These are phyloP conservation scores for Megalonaias nervosa DNA, from an alignment of 1,140 invertebrate genomes.

Conservation along the genomic window DNA sequence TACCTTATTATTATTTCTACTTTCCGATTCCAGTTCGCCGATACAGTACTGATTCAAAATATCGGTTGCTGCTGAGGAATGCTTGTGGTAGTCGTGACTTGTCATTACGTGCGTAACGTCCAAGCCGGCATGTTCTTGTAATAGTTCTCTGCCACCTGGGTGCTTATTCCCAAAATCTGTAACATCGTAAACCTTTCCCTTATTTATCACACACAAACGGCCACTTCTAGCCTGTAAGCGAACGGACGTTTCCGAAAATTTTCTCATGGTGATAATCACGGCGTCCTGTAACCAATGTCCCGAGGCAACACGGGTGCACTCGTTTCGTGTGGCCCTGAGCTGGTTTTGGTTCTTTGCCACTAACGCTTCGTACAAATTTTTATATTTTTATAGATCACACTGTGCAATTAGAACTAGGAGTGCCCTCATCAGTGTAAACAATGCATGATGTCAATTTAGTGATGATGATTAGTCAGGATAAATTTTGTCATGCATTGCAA, in stretches of 20 bases:
- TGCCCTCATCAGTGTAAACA: too few relatives aligned
- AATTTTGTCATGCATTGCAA: too few relatives aligned
- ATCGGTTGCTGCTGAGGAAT: conserved; percentile 66
- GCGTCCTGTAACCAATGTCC: too few relatives aligned
- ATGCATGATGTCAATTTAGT: too few relatives aligned
- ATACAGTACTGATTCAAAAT: conserved; percentile 69
- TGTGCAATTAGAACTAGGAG: too few relatives aligned
- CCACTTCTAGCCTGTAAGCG: conserved; percentile 29
- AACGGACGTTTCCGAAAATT: conserved; percentile 18
- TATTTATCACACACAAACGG: conserved; percentile 47
- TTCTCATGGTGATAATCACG: conserved; percentile 6
- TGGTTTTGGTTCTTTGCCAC: too few relatives aligned
- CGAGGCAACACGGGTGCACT: too few relatives aligned
- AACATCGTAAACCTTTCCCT: conserved; percentile 67
- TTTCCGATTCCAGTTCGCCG: conserved; percentile 26
- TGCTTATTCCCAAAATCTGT: conserved; percentile 66
- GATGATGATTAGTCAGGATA: too few relatives aligned
- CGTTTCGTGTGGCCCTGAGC: too few relatives aligned
- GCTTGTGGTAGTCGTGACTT: conserved; percentile 58
- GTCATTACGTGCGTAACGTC: conserved; percentile 66
- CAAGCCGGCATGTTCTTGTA: conserved; percentile 59
- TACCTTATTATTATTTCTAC: neutral
- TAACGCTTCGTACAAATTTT: too few relatives aligned
- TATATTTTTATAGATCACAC: too few relatives aligned
- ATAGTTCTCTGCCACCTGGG: conserved; percentile 67